Evolutionary conservation across 2,113 vertebrate species (phyloP).

Genomic region (Plecturocebus donacophilus): DNA sequence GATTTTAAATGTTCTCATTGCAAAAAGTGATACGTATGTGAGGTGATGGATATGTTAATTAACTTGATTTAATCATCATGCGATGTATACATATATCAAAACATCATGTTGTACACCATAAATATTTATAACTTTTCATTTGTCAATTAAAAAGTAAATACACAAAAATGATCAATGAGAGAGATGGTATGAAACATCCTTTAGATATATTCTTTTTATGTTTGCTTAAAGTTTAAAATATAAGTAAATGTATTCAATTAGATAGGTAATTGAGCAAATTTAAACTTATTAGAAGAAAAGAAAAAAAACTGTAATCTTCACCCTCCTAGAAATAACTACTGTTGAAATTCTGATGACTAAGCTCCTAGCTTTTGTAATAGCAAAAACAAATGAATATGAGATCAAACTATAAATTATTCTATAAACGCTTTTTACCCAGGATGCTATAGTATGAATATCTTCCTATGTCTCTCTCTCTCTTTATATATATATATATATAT

Average conservation of each 20-base stretch:
- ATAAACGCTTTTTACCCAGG: neutral
- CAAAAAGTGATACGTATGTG: neutral
- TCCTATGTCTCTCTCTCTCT: neutral
- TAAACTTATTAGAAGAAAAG: neutral
- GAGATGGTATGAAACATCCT: neutral
- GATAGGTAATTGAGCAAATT: neutral
- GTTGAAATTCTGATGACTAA: neutral
- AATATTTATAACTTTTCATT: slow-evolving; percentile 3
- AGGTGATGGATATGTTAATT: slow-evolving; percentile 38
- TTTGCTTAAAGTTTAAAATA: slow-evolving; percentile 26
- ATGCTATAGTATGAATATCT: neutral
- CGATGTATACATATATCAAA: neutral
- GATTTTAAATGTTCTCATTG: neutral
- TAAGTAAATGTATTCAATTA: neutral
- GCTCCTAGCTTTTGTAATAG: neutral
- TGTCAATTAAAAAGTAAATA: slow-evolving; percentile 13
- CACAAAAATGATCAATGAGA: neutral
- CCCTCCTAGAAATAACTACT: neutral
- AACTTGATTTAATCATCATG: slow-evolving; percentile 6
- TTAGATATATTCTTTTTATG: neutral
- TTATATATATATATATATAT: too few species aligned
- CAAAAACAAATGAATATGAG: neutral
- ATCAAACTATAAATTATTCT: neutral
- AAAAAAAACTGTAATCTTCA: neutral
- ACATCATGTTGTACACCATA: neutral